Conservation (phyloP, 2,113 vertebrate genomes). For the Amphiprion ocellaris region DNA sequence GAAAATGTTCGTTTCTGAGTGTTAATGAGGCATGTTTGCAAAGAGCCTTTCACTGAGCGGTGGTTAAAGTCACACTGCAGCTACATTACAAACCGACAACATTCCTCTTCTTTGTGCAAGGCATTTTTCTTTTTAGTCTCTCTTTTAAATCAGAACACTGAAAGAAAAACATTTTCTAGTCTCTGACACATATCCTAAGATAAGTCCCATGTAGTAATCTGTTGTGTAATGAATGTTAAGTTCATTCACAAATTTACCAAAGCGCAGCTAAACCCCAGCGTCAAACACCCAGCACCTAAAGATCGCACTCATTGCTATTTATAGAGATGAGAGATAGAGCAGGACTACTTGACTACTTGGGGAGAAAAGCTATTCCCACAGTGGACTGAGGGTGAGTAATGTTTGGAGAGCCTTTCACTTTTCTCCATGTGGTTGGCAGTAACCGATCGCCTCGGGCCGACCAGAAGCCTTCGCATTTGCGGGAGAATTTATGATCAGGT, state of each 20-base stretch:
- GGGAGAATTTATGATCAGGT: constrained; percentile 74
- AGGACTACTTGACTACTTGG: constrained; percentile 13
- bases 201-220: neutral
- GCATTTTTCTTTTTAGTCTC: constrained; percentile 4
- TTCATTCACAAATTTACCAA: neutral
- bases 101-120: constrained; percentile 27
- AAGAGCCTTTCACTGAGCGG: constrained; percentile 17
- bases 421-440: constrained; percentile 64
- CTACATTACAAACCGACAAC: constrained; percentile 26
- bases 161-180: constrained; percentile 32
- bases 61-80: constrained; percentile 22
- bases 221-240: neutral
- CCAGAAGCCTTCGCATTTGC: constrained; percentile 60
- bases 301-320: constrained; percentile 14
- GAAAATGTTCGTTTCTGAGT: constrained; percentile 45
- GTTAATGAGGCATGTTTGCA: constrained; percentile 46
- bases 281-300: neutral
- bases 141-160: constrained; percentile 13
- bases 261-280: neutral
- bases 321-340: constrained; percentile 11
- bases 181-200: neutral
- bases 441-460: constrained; percentile 56
- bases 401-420: constrained; percentile 48
- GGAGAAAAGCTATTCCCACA: constrained; percentile 44
- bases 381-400: constrained; percentile 46